These are phyloP conservation scores for Beroe ovata DNA, from an alignment of 37 sponge, comb jelly and placozoan genomes.

Conservation along the genomic window DNA sequence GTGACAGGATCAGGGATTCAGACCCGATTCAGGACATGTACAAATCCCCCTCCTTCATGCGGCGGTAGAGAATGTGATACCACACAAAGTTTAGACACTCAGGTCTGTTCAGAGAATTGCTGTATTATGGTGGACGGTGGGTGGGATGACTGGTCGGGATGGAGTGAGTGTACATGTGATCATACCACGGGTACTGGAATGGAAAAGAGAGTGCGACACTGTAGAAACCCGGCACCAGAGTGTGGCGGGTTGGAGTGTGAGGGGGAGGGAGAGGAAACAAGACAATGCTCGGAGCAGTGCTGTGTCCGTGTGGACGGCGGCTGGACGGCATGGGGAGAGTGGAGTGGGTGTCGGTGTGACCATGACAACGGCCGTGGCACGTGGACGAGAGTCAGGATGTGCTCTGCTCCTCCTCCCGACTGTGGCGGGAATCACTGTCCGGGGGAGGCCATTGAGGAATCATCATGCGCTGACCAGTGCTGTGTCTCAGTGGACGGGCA, in stretches of 20 bases:
- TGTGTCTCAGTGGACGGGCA: conserved; percentile 4
- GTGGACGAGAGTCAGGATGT: background rate
- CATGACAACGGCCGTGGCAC: background rate
- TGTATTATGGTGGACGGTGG: background rate
- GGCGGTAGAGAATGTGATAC: background rate
- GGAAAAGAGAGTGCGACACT: background rate
- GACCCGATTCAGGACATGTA: background rate
- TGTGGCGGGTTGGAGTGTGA: background rate
- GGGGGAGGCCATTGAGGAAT: background rate
- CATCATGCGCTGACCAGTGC: background rate
- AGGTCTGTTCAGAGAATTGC: background rate
- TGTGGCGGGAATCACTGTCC: background rate
- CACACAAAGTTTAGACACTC: background rate
- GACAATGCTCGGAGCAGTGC: background rate
- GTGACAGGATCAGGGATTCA: background rate
- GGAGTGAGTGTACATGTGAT: background rate
- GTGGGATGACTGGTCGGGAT: background rate
- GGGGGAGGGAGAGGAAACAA: background rate
- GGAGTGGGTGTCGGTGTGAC: conserved; percentile 5
- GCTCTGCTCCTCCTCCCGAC: background rate
- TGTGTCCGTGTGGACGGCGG: background rate
- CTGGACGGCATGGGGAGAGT: background rate
- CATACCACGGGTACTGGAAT: background rate
- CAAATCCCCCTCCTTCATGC: background rate
- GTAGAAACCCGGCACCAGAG: background rate